phyloP scores from a whole-genome alignment of 2,797 vertebrate species.

The Pipistrellus nathusii region DNA sequence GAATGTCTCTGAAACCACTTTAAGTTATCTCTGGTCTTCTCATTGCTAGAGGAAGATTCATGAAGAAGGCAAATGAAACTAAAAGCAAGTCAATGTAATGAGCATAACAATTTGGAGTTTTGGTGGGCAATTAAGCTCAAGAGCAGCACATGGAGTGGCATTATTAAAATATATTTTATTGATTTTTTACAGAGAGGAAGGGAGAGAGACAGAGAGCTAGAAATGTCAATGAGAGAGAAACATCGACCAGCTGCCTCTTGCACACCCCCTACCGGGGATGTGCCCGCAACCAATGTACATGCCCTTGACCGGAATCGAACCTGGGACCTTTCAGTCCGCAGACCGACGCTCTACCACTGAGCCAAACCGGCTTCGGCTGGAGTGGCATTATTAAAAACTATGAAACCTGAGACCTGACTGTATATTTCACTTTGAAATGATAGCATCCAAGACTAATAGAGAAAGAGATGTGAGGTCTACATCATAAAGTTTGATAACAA shows the following conservation, averaged over 20 bases:
- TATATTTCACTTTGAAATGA: background rate
- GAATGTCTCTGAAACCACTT: background rate
- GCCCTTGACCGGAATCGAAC: too few species aligned
- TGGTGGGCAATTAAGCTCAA: too few species aligned
- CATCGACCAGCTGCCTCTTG: too few species aligned
- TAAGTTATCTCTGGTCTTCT: conserved; percentile 10
- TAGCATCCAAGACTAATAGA: background rate
- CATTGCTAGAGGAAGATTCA: background rate
- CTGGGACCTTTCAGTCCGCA: too few species aligned
- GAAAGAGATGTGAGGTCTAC: background rate
- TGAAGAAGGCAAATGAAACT: background rate
- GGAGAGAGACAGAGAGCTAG: too few species aligned
- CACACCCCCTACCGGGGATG: too few species aligned
- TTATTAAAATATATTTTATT: too few species aligned
- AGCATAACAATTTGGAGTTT: background rate
- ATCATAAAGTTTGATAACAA: background rate
- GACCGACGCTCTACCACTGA: too few species aligned
- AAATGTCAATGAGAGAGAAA: too few species aligned
- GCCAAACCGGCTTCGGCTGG: too few species aligned
- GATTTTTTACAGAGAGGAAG: too few species aligned
- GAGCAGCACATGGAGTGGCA: background rate
- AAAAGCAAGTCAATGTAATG: background rate
- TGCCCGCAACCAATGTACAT: too few species aligned
- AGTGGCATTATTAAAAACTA: background rate
- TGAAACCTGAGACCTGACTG: background rate